Conservation (phyloP, 37 sponge, comb jelly and placozoan genomes). For the Haliclona indistincta region DNA sequence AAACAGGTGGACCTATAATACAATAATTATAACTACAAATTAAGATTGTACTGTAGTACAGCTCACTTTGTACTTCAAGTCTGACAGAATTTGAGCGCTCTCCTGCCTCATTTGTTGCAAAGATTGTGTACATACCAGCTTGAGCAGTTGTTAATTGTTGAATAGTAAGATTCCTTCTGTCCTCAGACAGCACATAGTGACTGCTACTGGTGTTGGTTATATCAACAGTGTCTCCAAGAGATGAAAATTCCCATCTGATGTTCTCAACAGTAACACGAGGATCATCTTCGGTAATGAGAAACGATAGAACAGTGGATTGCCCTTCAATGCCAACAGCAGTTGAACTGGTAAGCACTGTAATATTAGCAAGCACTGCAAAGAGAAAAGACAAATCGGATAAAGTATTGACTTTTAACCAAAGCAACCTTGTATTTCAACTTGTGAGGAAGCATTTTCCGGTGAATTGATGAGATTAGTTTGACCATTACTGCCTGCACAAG, state of each 20-base stretch:
- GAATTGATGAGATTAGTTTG: slow-evolving; percentile 5
- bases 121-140: not conserved
- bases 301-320: not conserved
- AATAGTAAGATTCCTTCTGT: not conserved
- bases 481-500: not conserved
- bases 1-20: slow-evolving; percentile 13
- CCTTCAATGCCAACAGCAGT: not conserved
- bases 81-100: not conserved
- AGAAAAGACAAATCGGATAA: too few relatives aligned
- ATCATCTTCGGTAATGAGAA: not conserved
- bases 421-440: not conserved
- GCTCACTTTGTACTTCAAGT: not conserved
- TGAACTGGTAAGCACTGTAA: not conserved
- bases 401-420: too few relatives aligned
- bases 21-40: not conserved
- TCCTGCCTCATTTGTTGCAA: slow-evolving; percentile 10
- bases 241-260: not conserved
- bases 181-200: not conserved
- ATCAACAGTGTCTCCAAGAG: not conserved
- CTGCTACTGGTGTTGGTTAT: too few relatives aligned
- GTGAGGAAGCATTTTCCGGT: not conserved
- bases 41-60: too few relatives aligned
- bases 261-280: not conserved
- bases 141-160: not conserved
- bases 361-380: too few relatives aligned